Base-by-base conservation (phyloP, 2,797 vertebrate genomes). In the Podargus strigoides region DNA sequence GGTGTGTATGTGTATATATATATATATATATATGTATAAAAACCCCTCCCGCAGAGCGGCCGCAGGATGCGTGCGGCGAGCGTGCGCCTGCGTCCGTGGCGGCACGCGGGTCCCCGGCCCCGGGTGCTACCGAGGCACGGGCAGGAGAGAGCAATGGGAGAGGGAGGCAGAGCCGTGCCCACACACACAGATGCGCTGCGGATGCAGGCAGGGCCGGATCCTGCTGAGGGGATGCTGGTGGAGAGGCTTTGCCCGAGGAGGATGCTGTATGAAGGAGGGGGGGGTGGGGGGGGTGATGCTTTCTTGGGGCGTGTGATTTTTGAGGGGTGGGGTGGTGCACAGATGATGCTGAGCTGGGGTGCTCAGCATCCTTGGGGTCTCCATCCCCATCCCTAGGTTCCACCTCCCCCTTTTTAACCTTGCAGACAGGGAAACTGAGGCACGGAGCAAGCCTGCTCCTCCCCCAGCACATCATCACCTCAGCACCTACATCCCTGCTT, bases 111-210 rank as follows among this genome's bases (percentile, higher is more conserved):
- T 32, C 75, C 62, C 56, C 80, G 56, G 86, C 49, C 69, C 60
- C 59, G 68, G 97, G 93, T 95, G 84, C 67, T 75, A 82, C 60
- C 87, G 78, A 85, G 85, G 95, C 93, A 76, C 72, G 72, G 85
- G 83, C 91, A 96, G 97, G 72, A 95, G 60, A 72, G 64, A 96
- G 95, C 95, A 94, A 83, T 76, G 63, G 59, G 95, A 32, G 87
- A 17, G 3, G 70, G 94, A 90, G 88, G 79, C 97, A 85, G 97
- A 97, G 97, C 93, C 67, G 67, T 60, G 92, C 94, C 94, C 94
- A 90, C 94, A 10, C 92, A 18, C 59, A 58, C 85, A 39, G 49
- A 26, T 23, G 14, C 46, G 41, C 12, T 44, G 42, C 27, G 75
- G 93, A 34, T 50, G 83, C 74, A 36, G 85, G 68, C 77, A 84